A percentile compares a stretch with the other conserved stretches of the same genome.
Evolutionary conservation across 2,888 invertebrate species (phyloP).

Genomic region (Strigamia transsilvanica): DNA sequence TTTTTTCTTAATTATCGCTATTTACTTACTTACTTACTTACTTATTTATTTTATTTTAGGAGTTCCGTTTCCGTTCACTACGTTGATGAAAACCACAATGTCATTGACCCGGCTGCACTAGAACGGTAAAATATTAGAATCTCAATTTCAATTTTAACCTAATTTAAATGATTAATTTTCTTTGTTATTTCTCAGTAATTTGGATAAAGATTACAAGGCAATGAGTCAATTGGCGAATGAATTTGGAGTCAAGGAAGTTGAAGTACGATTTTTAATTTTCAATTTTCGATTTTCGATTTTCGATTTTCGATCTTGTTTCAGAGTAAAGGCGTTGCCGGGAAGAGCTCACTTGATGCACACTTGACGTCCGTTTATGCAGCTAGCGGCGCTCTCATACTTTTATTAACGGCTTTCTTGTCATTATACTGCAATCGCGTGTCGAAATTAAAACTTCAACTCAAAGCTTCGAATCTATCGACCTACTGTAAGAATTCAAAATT

Average conservation of each 20-base stretch:
- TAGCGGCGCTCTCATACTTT: background rate
- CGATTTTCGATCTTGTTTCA: too few relatives aligned
- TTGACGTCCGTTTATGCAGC: background rate
- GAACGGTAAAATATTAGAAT: background rate
- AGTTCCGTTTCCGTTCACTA: background rate
- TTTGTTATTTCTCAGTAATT: background rate
- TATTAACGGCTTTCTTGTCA: background rate
- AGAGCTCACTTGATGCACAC: background rate
- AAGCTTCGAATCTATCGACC: background rate
- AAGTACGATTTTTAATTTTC: background rate
- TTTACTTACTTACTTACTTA: background rate
- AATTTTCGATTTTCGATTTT: background rate
- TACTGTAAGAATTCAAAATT: background rate
- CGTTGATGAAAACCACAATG: background rate
- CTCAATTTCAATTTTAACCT: background rate
- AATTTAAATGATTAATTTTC: background rate
- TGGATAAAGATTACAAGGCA: background rate
- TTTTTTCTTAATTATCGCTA: background rate
- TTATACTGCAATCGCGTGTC: background rate
- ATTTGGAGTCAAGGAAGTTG: background rate
- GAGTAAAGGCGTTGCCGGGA: background rate
- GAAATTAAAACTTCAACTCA: background rate
- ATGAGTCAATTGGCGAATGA: background rate
- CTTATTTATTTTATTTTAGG: background rate
- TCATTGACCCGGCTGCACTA: background rate